These are phyloP conservation scores for Drosophila setosimentum DNA, from an alignment of 2,888 invertebrate species.

Conservation along the genomic window DNA sequence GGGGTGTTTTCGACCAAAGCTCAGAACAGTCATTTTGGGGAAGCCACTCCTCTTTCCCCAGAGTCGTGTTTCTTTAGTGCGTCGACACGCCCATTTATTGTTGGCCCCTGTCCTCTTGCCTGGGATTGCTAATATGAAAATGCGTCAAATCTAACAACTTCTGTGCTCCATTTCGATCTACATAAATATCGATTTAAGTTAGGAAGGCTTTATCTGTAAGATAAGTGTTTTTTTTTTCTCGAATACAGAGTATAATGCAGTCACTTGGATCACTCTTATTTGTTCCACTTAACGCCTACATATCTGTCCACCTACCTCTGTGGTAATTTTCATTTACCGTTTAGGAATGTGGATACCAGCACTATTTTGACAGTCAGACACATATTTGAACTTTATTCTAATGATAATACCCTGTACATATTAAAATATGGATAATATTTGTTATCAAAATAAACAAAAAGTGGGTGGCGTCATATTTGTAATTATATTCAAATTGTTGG, in stretches of 20 bases:
- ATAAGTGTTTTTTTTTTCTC: background rate
- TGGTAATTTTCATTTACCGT: background rate
- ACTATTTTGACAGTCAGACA: background rate
- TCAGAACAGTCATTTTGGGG: constrained; percentile 38
- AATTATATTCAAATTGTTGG: background rate
- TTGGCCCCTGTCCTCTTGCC: constrained; percentile 6
- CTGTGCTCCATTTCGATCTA: background rate
- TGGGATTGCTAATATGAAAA: background rate
- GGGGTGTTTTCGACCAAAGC: constrained; percentile 38
- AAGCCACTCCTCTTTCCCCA: constrained; percentile 42
- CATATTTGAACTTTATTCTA: background rate
- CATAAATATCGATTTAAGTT: background rate
- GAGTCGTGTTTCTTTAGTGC: constrained; percentile 4
- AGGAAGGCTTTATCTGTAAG: background rate
- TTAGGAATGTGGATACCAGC: constrained; percentile 1
- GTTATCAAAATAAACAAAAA: background rate
- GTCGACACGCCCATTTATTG: constrained; percentile 51
- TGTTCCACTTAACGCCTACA: constrained; percentile 7
- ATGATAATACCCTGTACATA: background rate
- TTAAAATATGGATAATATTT: background rate
- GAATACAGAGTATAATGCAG: background rate
- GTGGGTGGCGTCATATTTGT: background rate
- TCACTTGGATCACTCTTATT: background rate
- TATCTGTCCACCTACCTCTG: background rate
- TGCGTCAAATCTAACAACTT: background rate